Evolutionary conservation across 2,113 vertebrate genomes (phyloP).

Genomic region (Phalacrocorax pelagicus): DNA sequence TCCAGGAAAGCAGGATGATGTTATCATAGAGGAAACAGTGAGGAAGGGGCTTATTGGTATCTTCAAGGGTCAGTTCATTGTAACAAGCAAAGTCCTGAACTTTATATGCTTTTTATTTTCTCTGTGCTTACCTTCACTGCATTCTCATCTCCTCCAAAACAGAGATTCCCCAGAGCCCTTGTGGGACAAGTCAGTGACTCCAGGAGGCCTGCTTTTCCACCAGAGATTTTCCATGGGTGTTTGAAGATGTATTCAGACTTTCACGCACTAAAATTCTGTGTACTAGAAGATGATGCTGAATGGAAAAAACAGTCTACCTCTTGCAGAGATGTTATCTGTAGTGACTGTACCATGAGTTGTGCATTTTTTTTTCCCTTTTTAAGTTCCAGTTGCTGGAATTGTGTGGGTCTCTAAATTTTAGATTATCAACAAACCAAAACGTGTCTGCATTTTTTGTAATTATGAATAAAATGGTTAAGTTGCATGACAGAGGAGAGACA

Average conservation of each 20-base stretch:
- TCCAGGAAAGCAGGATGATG: not conserved
- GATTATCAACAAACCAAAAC: not conserved
- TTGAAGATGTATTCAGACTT: not conserved
- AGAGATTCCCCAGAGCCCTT: not conserved
- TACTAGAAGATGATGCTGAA: not conserved
- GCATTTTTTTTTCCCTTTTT: not conserved
- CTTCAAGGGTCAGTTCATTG: not conserved
- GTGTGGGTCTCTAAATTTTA: not conserved
- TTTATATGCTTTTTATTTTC: not conserved
- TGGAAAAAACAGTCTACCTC: not conserved
- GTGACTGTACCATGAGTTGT: not conserved
- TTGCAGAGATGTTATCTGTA: not conserved
- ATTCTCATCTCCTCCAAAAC: not conserved
- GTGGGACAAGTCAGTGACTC: not conserved
- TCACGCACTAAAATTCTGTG: not conserved
- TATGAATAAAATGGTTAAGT: not conserved
- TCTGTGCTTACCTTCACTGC: not conserved
- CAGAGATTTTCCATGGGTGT: not conserved
- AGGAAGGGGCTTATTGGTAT: fast-evolving
- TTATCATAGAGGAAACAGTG: not conserved
- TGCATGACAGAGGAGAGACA: not conserved
- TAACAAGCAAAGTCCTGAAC: not conserved
- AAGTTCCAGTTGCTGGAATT: not conserved
- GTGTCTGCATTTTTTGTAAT: not conserved
- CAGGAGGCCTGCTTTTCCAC: not conserved